phyloP scores from a whole-genome alignment of 1,140 invertebrate genomes.

The Venturia canescens region DNA sequence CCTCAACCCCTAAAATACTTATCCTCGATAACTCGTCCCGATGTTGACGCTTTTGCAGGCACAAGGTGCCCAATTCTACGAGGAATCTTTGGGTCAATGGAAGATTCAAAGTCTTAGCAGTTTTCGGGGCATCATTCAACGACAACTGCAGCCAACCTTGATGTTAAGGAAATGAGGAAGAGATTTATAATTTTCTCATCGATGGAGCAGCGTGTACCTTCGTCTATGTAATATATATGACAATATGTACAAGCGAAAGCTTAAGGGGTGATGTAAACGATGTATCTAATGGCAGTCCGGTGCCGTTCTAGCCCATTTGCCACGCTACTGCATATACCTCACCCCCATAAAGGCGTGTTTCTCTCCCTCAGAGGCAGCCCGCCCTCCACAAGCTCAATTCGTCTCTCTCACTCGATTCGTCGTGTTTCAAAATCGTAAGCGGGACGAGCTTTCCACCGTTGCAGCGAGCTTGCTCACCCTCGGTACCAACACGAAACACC shows the following conservation, averaged over 20 bases:
- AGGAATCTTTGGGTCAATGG: no score
- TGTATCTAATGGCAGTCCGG: not conserved
- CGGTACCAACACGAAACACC: constrained; percentile 24
- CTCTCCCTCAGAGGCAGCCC: constrained; percentile 47
- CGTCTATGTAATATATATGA: not conserved
- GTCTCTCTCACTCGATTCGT: constrained; percentile 26
- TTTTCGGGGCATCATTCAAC: no score
- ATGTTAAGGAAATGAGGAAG: no score
- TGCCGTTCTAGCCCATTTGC: constrained; percentile 63
- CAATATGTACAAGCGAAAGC: not conserved
- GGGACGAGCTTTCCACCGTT: constrained; percentile 22
- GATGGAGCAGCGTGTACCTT: no score
- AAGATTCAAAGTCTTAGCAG: no score
- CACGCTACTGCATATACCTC: constrained; percentile 46
- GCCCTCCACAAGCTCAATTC: not conserved
- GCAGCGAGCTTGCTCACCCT: constrained; percentile 6
- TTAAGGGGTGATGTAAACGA: not conserved
- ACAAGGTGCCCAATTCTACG: no score
- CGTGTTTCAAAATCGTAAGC: constrained; percentile 28
- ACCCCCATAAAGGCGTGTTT: constrained; percentile 43
- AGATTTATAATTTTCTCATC: no score
- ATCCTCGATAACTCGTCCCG: no score
- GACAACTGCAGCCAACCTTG: no score
- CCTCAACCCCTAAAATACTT: no score
- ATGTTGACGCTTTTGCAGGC: no score